These are phyloP conservation scores for Rousettus leschenaultii DNA, from an alignment of 2,113 vertebrate genomes.

Conservation along the genomic window DNA sequence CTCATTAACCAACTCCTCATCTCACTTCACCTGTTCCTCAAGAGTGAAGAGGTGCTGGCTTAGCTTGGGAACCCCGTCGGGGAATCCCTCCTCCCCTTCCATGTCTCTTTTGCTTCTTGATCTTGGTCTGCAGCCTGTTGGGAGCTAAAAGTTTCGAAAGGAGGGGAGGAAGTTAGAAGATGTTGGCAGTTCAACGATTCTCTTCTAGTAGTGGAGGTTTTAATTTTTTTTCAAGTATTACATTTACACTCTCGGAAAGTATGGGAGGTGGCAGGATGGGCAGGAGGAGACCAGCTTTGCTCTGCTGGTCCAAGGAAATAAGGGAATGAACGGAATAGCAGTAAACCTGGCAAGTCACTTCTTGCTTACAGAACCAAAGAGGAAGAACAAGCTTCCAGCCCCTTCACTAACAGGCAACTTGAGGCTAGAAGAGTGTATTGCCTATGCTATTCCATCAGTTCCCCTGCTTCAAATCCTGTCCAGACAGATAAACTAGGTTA, in stretches of 20 bases:
- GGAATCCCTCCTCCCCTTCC: neutral
- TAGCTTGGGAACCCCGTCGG: neutral
- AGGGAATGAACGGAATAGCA: constrained; percentile 18
- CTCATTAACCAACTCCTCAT: neutral
- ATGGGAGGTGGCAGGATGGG: neutral
- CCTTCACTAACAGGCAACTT: neutral
- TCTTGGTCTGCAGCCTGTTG: neutral
- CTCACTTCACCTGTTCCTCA: neutral
- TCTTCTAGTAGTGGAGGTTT: neutral
- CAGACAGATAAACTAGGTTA: constrained; percentile 3
- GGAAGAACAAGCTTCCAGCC: neutral
- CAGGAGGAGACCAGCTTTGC: neutral
- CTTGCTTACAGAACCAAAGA: constrained; percentile 32
- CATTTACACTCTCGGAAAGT: neutral
- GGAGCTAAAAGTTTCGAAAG: constrained; percentile 39
- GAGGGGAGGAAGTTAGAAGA: neutral
- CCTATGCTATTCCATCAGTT: neutral
- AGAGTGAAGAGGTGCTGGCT: neutral
- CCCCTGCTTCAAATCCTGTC: neutral
- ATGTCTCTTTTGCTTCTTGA: constrained; percentile 5
- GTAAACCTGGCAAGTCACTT: neutral
- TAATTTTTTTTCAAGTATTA: constrained; percentile 46
- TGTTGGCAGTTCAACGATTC: neutral
- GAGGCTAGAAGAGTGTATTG: neutral
- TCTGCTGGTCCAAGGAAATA: neutral